A percentile compares a stretch with the other conserved stretches of the same genome.
These are phyloP conservation scores for Acanthosepion lycidas DNA, from an alignment of 2,888 invertebrate genomes.

Conservation along the genomic window DNA sequence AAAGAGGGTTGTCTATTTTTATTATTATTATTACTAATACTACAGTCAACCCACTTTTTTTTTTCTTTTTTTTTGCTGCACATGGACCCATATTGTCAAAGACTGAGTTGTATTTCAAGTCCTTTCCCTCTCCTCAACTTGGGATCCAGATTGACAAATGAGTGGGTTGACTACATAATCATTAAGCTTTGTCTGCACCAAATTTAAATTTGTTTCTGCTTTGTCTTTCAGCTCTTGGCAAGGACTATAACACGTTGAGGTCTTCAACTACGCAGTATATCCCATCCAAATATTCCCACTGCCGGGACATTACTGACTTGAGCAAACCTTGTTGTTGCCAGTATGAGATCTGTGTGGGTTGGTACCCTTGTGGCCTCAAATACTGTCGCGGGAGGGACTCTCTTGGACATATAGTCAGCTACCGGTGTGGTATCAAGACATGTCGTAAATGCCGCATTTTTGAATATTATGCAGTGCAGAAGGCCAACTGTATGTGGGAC, in stretches of 20 bases:
- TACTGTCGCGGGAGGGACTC: constrained; percentile 89
- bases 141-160: background rate
- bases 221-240: constrained; percentile 66
- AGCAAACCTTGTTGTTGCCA: constrained; percentile 85
- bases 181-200: background rate
- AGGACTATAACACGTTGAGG: constrained; percentile 74
- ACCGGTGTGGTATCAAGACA: constrained; percentile 96
- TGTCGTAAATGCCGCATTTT: constrained; percentile 92
- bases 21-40: too few relatives aligned
- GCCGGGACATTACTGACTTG: constrained; percentile 66
- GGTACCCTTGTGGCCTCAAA: constrained; percentile 96
- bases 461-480: constrained; percentile 87
- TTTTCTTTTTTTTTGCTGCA: too few relatives aligned
- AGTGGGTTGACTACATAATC: background rate
- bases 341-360: constrained; percentile 90
- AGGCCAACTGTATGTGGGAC: constrained; percentile 83
- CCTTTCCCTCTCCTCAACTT: too few relatives aligned
- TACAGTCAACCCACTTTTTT: too few relatives aligned
- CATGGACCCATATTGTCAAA: too few relatives aligned
- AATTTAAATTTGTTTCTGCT: constrained; percentile 74
- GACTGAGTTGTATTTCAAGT: background rate
- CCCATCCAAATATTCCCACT: constrained; percentile 73
- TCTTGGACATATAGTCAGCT: constrained; percentile 81
- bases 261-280: constrained; percentile 83
- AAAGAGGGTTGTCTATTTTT: too few relatives aligned